Percentiles rank a stretch among this genome's conserved stretches.
These are phyloP conservation scores for Actinia tenebrosa DNA, from an alignment of 64 coral and sea anemone species.

Conservation along the genomic window DNA sequence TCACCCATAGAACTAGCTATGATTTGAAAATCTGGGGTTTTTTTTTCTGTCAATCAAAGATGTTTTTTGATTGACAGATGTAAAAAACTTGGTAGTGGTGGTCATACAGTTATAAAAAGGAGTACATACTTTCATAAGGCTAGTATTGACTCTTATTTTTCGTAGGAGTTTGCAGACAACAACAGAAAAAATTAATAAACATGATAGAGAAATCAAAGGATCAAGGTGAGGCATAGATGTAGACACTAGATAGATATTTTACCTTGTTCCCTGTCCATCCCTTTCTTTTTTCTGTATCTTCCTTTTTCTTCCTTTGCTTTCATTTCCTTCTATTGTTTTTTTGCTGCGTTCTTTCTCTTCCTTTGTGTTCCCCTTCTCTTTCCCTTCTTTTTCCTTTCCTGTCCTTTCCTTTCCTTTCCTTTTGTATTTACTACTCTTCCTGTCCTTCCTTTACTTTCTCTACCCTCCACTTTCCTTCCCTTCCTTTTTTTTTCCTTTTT, in stretches of 20 bases:
- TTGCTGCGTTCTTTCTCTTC: too few relatives aligned
- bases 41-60: too few relatives aligned
- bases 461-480: not conserved
- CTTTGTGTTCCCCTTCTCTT: too few relatives aligned
- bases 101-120: too few relatives aligned
- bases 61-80: too few relatives aligned
- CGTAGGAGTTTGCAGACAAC: conserved; percentile 81
- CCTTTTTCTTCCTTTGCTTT: not conserved
- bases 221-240: conserved; percentile 38
- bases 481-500: not conserved
- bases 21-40: too few relatives aligned
- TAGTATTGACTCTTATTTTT: not conserved
- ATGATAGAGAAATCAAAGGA: conserved; percentile 72
- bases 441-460: not conserved
- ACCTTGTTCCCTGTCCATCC: not conserved
- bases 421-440: not conserved
- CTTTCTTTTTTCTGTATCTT: not conserved
- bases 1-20: too few relatives aligned
- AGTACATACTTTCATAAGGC: too few relatives aligned
- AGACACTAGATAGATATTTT: not conserved
- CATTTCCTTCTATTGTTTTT: not conserved
- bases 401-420: not conserved
- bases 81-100: too few relatives aligned
- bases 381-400: not conserved
- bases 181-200: conserved; percentile 73